phyloP scores from a whole-genome alignment of 2,888 invertebrate genomes.

The Anticlea derivata region DNA sequence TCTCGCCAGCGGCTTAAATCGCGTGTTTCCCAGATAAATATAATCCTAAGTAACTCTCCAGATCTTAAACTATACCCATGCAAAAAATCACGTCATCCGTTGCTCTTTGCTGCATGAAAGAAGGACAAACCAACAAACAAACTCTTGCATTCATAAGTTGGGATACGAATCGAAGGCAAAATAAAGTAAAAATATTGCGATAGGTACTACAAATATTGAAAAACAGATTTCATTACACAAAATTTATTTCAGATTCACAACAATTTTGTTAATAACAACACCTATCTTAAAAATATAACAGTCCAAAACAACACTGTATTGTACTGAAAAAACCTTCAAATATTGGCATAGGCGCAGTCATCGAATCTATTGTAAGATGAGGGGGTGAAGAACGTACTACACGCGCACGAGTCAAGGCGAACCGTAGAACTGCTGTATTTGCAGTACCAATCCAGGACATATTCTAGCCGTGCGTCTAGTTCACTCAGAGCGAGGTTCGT shows the following conservation, averaged over 20 bases:
- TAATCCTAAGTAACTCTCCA: too few species aligned
- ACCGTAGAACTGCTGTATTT: slow-evolving; percentile 53
- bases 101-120: too few species aligned
- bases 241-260: slow-evolving; percentile 11
- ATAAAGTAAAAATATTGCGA: too few species aligned
- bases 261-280: slow-evolving; percentile 4
- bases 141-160: too few species aligned
- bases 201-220: neutral
- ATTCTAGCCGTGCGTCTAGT: slow-evolving; percentile 47
- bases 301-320: slow-evolving; percentile 10
- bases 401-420: slow-evolving; percentile 51
- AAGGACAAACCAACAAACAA: too few species aligned
- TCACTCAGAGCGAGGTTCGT: slow-evolving; percentile 66
- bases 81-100: too few species aligned
- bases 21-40: too few species aligned
- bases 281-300: slow-evolving; percentile 9
- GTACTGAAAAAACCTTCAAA: slow-evolving; percentile 39
- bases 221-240: neutral
- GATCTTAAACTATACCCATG: too few species aligned
- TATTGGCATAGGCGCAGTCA: slow-evolving; percentile 64
- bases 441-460: slow-evolving; percentile 60
- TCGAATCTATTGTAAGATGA: slow-evolving; percentile 46
- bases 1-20: too few species aligned
- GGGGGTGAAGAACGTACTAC: slow-evolving; percentile 55
- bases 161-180: neutral